Percentiles rank a stretch among this genome's conserved stretches.
Evolutionary conservation across 2,888 invertebrate species (phyloP).

Genomic region (Oscheius onirici): DNA sequence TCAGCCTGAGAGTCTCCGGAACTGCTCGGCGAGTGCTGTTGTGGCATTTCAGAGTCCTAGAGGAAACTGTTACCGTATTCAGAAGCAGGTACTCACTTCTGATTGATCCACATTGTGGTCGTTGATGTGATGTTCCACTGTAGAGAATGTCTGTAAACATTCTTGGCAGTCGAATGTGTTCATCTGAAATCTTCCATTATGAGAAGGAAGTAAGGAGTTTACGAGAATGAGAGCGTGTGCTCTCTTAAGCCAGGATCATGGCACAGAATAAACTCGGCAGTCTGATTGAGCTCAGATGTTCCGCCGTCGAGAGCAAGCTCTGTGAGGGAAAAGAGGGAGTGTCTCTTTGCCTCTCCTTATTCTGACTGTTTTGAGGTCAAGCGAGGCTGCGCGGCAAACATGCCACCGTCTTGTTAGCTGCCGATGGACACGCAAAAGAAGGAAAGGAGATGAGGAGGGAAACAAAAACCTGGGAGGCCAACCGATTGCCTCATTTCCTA

Average conservation of each 20-base stretch:
- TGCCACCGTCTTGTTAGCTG: slow-evolving; percentile 33
- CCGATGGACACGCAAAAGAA: slow-evolving; percentile 13
- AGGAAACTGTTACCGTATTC: not conserved
- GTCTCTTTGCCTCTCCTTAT: slow-evolving; percentile 6
- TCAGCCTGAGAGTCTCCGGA: slow-evolving; percentile 26
- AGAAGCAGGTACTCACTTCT: not conserved
- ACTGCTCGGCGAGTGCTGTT: slow-evolving; percentile 32
- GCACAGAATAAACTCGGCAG: slow-evolving; percentile 22
- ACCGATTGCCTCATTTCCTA: too few species aligned
- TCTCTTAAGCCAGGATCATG: slow-evolving; percentile 29
- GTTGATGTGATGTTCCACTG: slow-evolving; percentile 15
- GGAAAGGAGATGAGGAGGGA: too few species aligned
- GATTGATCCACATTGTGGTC: not conserved
- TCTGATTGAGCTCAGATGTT: slow-evolving; percentile 32
- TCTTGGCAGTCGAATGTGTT: slow-evolving; percentile 14
- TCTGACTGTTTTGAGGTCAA: slow-evolving; percentile 30
- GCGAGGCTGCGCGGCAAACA: slow-evolving; percentile 24
- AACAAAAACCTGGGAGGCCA: too few species aligned
- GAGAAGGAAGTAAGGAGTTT: slow-evolving; percentile 11
- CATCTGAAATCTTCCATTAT: slow-evolving; percentile 6
- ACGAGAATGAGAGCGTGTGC: slow-evolving; percentile 20
- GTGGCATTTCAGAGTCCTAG: slow-evolving; percentile 16
- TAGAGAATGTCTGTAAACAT: slow-evolving; percentile 5
- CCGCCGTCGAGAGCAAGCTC: not conserved
- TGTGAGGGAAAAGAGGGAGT: not conserved